Evolutionary conservation across 2,113 vertebrate species (phyloP).

Genomic region (Pachypanchax playfairii): DNA sequence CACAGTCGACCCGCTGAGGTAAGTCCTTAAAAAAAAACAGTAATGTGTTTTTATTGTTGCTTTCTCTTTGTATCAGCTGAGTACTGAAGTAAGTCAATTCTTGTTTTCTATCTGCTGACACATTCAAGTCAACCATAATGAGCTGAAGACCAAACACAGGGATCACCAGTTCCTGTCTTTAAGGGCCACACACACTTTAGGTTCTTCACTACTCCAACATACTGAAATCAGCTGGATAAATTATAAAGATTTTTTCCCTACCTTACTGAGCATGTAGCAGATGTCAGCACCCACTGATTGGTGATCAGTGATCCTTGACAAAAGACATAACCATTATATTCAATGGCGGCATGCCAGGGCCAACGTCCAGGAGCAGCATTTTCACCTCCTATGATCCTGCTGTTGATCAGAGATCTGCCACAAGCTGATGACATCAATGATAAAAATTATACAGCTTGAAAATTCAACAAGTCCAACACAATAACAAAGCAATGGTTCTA

Average conservation of each 20-base stretch:
- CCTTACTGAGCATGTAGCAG: background rate
- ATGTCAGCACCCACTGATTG: slow-evolving; percentile 48
- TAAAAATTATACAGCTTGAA: background rate
- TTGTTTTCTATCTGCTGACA: background rate
- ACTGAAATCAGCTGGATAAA: too few species aligned
- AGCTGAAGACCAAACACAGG: too few species aligned
- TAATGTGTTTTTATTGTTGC: background rate
- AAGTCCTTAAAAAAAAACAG: rapidly evolving
- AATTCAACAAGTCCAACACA: too few species aligned
- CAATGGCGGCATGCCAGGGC: slow-evolving; percentile 39
- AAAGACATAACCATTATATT: rapidly evolving
- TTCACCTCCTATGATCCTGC: slow-evolving; percentile 18
- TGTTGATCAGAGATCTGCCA: rapidly evolving
- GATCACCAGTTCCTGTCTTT: too few species aligned
- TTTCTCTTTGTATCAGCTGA: too few species aligned
- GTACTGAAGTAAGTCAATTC: too few species aligned
- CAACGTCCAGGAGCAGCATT: background rate
- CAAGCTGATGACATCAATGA: slow-evolving; percentile 15
- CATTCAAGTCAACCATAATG: background rate
- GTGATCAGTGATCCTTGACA: slow-evolving; percentile 47
- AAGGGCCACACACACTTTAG: too few species aligned
- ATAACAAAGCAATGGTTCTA: too few species aligned
- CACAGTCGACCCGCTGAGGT: rapidly evolving
- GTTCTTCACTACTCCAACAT: too few species aligned
- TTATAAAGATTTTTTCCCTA: slow-evolving; percentile 4